Conservation (phyloP, 2,113 vertebrate species). For the Dinomys branickii region DNA sequence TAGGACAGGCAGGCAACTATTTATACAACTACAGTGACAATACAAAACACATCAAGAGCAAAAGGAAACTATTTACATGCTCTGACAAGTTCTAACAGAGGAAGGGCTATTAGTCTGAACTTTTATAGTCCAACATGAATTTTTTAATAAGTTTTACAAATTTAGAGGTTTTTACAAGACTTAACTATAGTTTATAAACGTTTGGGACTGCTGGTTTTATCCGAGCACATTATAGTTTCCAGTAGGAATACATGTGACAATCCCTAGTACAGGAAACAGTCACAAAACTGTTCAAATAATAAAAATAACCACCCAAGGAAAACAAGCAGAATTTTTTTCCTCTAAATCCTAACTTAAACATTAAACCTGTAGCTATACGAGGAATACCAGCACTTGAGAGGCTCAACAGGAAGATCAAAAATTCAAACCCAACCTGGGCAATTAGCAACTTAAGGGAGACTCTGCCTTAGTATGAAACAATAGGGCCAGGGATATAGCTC, state of each 20-base stretch:
- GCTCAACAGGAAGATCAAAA: background rate
- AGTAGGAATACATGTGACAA: background rate
- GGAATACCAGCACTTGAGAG: background rate
- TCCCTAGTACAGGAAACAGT: background rate
- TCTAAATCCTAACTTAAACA: background rate
- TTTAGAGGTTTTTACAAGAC: background rate
- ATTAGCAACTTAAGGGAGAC: background rate
- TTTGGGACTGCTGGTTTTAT: slow-evolving; percentile 3
- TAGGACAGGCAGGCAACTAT: background rate
- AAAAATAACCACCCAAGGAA: slow-evolving; percentile 37
- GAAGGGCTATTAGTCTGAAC: slow-evolving; percentile 26
- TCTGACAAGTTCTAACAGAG: background rate
- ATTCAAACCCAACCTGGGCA: background rate
- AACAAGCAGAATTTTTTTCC: background rate
- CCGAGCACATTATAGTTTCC: background rate
- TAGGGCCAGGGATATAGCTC: background rate
- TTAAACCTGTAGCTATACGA: background rate
- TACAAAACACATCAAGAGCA: background rate
- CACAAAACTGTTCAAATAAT: slow-evolving; percentile 20
- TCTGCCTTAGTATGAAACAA: background rate
- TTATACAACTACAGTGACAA: slow-evolving; percentile 12
- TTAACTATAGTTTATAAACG: background rate
- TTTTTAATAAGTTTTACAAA: background rate
- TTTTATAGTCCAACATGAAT: slow-evolving; percentile 9
- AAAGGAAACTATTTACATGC: slow-evolving; percentile 12